Evolutionary conservation across 2,113 vertebrate genomes (phyloP).

Genomic region (Colossoma macropomum): DNA sequence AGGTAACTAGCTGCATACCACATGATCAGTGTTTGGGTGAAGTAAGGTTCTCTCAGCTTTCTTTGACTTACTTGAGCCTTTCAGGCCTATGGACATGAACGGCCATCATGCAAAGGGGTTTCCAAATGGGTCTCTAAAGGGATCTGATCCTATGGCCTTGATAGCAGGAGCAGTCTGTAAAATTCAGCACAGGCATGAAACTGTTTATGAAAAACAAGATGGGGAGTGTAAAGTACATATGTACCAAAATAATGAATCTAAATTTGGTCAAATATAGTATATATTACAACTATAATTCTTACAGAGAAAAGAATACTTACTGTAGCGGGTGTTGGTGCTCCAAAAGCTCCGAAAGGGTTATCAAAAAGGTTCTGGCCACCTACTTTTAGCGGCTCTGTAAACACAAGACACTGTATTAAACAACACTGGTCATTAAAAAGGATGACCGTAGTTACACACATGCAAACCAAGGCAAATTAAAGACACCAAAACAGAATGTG

Average conservation of each 20-base stretch:
- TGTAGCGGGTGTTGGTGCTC: conserved; percentile 34
- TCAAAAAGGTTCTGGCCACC: conserved; percentile 55
- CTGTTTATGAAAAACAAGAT: background rate
- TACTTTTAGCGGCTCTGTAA: conserved; percentile 49
- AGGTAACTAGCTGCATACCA: background rate
- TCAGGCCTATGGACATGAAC: conserved; percentile 2
- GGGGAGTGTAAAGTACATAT: no score
- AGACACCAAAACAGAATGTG: background rate
- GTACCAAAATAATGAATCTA: background rate
- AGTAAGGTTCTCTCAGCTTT: background rate
- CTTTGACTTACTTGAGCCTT: conserved; percentile 37
- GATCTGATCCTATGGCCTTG: conserved; percentile 51
- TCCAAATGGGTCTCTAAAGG: conserved; percentile 53
- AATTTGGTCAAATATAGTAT: background rate
- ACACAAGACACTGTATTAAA: background rate
- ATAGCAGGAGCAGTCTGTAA: conserved; percentile 50
- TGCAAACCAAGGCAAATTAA: background rate
- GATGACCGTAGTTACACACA: background rate
- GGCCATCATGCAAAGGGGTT: conserved; percentile 58
- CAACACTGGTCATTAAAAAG: background rate
- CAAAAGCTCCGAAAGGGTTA: conserved; percentile 53
- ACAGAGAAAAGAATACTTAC: conserved; percentile 32
- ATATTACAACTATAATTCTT: background rate
- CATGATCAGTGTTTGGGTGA: conserved; percentile 10
- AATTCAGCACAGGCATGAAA: background rate